A percentile compares a stretch with the other conserved stretches of the same genome.
Conservation (phyloP, 2,797 vertebrate species). For the Denticeps clupeoides region DNA sequence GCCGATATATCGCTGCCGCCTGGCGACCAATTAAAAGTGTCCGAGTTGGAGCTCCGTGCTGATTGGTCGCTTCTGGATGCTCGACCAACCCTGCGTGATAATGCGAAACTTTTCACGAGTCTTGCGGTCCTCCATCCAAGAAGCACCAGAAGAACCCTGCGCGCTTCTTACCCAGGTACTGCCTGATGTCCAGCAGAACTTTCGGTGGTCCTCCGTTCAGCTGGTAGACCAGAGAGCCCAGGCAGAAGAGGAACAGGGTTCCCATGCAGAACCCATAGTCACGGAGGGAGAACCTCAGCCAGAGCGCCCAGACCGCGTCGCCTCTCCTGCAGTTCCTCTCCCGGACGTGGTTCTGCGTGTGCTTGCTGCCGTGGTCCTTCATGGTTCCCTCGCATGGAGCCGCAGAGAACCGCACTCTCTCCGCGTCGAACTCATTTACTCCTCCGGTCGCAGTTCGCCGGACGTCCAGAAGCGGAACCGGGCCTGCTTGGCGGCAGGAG, state of each 20-base stretch:
- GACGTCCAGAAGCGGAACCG: no score
- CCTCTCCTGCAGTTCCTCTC: conserved; percentile 54
- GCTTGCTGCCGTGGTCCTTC: conserved; percentile 73
- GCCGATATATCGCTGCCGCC: no score
- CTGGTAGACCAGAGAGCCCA: conserved; percentile 86
- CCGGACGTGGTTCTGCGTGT: conserved; percentile 58
- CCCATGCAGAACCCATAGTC: conserved; percentile 91
- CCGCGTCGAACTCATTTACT: conserved; percentile 43
- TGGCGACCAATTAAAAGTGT: no score
- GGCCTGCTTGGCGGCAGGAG: conserved; percentile 41
- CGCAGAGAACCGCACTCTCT: conserved; percentile 64
- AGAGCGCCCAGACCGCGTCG: conserved; percentile 53
- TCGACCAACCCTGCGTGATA: no score
- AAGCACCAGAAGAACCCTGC: no score
- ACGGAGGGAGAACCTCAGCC: conserved; percentile 72
- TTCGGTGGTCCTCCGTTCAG: conserved; percentile 85
- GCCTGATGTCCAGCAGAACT: conserved; percentile 83
- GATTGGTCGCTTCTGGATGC: no score
- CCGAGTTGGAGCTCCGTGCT: no score
- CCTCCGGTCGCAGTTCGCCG: no score
- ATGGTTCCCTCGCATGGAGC: conserved; percentile 71
- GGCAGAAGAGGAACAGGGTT: conserved; percentile 80
- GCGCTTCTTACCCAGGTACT: conserved; percentile 92
- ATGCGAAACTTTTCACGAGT: no score
- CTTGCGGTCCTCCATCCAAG: no score